Evolutionary conservation across 1,140 invertebrate genomes (phyloP).

Genomic region (Triops longicaudatus): DNA sequence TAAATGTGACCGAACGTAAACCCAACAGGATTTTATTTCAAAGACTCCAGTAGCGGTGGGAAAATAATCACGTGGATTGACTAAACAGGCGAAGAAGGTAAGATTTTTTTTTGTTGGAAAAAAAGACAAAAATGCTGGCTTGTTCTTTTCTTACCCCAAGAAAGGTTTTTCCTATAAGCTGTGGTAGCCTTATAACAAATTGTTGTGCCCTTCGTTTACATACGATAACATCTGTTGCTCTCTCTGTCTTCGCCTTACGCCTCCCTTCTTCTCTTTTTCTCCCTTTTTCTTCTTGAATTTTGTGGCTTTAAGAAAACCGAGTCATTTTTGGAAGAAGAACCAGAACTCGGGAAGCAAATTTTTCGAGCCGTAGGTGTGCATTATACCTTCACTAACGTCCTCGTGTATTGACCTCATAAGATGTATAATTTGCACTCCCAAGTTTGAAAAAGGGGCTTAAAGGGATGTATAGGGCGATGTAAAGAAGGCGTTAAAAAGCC

Average conservation of each 20-base stretch:
- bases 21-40: too few species aligned
- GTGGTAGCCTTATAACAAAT: not conserved
- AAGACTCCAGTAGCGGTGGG: too few species aligned
- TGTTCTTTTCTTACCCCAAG: not conserved
- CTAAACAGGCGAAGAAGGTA: too few species aligned
- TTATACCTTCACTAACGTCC: too few species aligned
- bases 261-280: not conserved
- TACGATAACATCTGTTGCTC: conserved; percentile 15
- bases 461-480: not conserved
- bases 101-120: not conserved
- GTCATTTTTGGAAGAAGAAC: too few species aligned
- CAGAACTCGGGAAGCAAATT: too few species aligned
- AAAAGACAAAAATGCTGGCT: not conserved
- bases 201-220: conserved; percentile 10
- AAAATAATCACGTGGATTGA: too few species aligned
- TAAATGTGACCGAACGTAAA: too few species aligned
- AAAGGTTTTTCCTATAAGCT: not conserved
- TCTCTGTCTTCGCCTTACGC: not conserved
- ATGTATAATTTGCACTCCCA: not conserved
- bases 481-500: not conserved
- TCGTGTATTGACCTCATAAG: not conserved
- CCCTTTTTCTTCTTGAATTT: not conserved
- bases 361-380: too few species aligned
- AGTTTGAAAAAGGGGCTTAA: not conserved
- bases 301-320: too few species aligned